Base-by-base conservation (phyloP, 1,140 invertebrate species). In the Battus philenor region DNA sequence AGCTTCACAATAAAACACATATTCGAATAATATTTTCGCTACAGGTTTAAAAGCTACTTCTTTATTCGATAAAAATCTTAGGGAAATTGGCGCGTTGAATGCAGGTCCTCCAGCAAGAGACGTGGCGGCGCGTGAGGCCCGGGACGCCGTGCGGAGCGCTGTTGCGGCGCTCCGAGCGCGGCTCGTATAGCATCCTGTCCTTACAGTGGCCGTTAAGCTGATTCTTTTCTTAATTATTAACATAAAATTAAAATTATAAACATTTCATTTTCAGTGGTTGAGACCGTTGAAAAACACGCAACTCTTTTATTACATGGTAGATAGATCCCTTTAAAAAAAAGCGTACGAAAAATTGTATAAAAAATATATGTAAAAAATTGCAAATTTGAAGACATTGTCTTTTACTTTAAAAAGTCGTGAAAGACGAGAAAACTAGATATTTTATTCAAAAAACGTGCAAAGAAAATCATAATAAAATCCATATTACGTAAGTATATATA, bases 11-110 rank as follows among this genome's bases (percentile, higher is more conserved):
- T 84, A 82, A 24, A 61, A 84, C 1, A 82, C 60, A 34, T 84
- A 84, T 54, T 84, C 80, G 46, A 82, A 84, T 17, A 84, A 50
- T 1, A 68, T 80, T 60, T 84, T 84, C 1, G 77, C 65, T 1
- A 70, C 69, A 8, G 80, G 63, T 4, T 58, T 20, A 50, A 84
- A 84, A 1, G 65, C 30, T 47, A 66, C 73, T 20, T 84, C 78
- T 15, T 84, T 72, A 59, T 77, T 80, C 3, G 51, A 58, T 2
- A 77, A 27, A 26, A 80, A 70, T 10, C 75, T 56, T 1, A 84
- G 48, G 2, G 76, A 69, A 8, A 84, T 47, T 1, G 80, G 76
- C 7, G 62, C 59, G 5, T 68, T 50, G 30, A 73, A 70, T 0
- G 64, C 24, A 4, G 55, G 56, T 8, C 72, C 77, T 2, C 57